Conservation (phyloP, 2,888 invertebrate genomes). For the Latheticus oryzae region DNA sequence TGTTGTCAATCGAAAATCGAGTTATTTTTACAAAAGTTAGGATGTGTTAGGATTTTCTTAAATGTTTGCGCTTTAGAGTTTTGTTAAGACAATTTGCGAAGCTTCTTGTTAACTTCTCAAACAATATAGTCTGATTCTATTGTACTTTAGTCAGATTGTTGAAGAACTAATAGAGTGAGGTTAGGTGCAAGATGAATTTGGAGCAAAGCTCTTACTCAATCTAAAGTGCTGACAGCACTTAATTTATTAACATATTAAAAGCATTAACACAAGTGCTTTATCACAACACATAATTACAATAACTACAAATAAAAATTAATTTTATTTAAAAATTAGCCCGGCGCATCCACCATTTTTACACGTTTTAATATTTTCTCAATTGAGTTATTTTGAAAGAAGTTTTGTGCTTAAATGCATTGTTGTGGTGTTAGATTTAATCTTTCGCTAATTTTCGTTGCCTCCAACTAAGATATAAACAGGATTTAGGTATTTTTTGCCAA, state of each 20-base stretch:
- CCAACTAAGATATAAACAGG: conserved; percentile 34
- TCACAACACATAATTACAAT: too few species aligned
- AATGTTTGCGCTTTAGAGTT: too few species aligned
- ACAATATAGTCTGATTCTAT: conserved; percentile 8
- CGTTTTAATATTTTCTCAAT: too few species aligned
- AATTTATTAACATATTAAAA: conserved; percentile 45
- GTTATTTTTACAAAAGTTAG: too few species aligned
- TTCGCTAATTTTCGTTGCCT: conserved; percentile 5
- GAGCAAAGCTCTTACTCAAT: conserved; percentile 1
- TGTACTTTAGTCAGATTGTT: conserved; percentile 16
- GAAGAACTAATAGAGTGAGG: conserved; percentile 10
- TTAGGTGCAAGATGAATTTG: conserved; percentile 11
- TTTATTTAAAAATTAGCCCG: too few species aligned
- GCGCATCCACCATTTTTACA: too few species aligned
- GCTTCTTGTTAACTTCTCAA: conserved; percentile 3
- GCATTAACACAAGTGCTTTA: conserved; percentile 39
- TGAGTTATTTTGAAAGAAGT: conserved; percentile 28
- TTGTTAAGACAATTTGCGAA: conserved; percentile 1
- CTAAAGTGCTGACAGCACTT: conserved; percentile 42
- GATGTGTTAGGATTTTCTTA: too few species aligned
- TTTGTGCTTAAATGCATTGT: conserved; percentile 34
- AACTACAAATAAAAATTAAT: too few species aligned
- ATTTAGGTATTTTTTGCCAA: conserved; percentile 40
- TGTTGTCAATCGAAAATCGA: too few species aligned
- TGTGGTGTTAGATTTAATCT: conserved; percentile 20